phyloP scores from a whole-genome alignment of 1,140 invertebrate species.

The Lepidostoma basale region DNA sequence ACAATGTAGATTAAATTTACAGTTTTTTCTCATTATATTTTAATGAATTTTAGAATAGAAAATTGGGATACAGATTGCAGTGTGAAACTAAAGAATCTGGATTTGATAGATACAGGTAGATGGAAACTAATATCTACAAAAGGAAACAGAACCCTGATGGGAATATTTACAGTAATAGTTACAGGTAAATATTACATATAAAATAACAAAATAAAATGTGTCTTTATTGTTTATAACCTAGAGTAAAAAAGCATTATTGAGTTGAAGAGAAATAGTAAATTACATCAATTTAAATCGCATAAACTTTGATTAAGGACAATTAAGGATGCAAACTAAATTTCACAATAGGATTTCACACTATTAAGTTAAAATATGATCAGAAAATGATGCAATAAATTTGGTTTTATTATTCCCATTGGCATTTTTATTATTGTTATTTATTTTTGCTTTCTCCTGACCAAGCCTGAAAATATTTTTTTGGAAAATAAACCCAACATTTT shows the following conservation, averaged over 20 bases:
- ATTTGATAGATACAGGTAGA: conserved; percentile 18
- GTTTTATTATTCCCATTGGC: too few species aligned
- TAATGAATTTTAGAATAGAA: conserved; percentile 33
- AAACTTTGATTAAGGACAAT: neutral
- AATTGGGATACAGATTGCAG: conserved; percentile 36
- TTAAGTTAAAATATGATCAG: too few species aligned
- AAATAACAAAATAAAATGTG: neutral
- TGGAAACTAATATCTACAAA: conserved; percentile 35
- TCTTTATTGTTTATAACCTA: neutral
- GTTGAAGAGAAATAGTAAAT: too few species aligned
- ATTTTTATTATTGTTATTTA: too few species aligned
- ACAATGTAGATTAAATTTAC: neutral
- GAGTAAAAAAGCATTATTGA: too few species aligned
- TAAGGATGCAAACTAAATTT: neutral
- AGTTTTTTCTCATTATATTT: too few species aligned
- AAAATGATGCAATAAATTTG: too few species aligned
- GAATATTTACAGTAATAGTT: conserved; percentile 30
- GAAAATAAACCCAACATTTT: too few species aligned
- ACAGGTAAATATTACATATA: conserved; percentile 7
- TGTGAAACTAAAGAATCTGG: conserved; percentile 36
- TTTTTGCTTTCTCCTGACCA: too few species aligned
- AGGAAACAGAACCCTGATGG: conserved; percentile 24
- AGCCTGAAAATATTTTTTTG: too few species aligned
- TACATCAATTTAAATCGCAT: neutral
- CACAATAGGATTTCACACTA: neutral